Evolutionary conservation across 1,140 invertebrate genomes (phyloP), one percentile per base, ranked within the genome.

Genomic region (Antheraea pernyi): DNA sequence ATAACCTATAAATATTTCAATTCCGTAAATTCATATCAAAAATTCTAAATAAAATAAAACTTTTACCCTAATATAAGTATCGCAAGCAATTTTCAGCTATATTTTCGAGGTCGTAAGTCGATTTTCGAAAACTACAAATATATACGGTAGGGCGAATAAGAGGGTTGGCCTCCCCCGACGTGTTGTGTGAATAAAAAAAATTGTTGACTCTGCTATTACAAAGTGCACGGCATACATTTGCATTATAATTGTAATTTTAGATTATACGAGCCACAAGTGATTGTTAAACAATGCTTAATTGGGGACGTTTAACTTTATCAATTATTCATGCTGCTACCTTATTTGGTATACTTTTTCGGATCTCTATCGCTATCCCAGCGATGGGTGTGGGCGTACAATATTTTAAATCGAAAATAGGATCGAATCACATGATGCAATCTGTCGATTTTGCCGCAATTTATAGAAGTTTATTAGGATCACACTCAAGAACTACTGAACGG

Each of bases 1-100:
- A 48, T 48, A 48, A 65, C 16, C 65, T 69, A 73, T 72, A 79
- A 75, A 80, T 59, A 77, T 78, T 82, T 80, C 81, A 82, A 81
- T 82, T 81, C 78, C 69, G 72, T 76, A 81, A 84, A 85, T 81
- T 80, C 79, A 74, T 63, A 70, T 72, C 74, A 72, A 78, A 83
- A 83, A 76, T 81, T 81, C 7, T 67, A 75, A 72, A 72, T 67
- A 79, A 77, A 79, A 71, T 75, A 73, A 72, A 68, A n/a, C 19
- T 61, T 19, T 59, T 59, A 59, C 16, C 46, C 19, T 36, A 63
- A 11, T 46, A 46, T n/a, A 9, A 30, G 46, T 3, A 48, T 10
- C 46, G 11, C 53, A 65, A 30, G 7, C 30, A 1, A 68, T 65
- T 71, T 59, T 46, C 36, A 42, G 30, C 46, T 69, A 72, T 30